Conservation (phyloP, 2,888 invertebrate species). For the Chymomyza caudatula region DNA sequence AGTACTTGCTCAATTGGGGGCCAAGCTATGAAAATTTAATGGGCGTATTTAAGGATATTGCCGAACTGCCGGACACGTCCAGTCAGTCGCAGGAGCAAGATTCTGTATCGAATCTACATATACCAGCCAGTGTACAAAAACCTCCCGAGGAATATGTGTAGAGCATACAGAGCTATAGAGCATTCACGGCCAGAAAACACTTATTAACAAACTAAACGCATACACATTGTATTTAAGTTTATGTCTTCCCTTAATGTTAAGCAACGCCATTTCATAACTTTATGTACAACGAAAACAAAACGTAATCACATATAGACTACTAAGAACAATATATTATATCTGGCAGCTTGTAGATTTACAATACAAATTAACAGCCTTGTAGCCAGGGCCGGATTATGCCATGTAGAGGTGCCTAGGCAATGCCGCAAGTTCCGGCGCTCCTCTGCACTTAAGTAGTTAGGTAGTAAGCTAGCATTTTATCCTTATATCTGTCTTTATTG, state of each 20-base stretch:
- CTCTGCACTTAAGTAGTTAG: not conserved
- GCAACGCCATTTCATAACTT: constrained; percentile 59
- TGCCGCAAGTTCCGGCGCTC: not conserved
- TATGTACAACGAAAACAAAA: constrained; percentile 52
- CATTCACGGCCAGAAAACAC: constrained; percentile 4
- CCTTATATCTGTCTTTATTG: not conserved
- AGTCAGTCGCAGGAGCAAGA: constrained; percentile 85
- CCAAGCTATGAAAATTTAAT: constrained; percentile 97
- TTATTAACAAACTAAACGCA: constrained; percentile 6
- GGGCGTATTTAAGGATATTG: constrained; percentile 97
- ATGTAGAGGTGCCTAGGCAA: not conserved
- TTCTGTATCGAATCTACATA: constrained; percentile 81
- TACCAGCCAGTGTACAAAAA: constrained; percentile 88
- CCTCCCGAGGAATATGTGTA: constrained; percentile 94
- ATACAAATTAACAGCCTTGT: not conserved
- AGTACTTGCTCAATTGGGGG: constrained; percentile 96
- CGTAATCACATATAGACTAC: constrained; percentile 5
- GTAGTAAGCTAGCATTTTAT: not conserved
- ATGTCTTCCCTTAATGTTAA: constrained; percentile 32
- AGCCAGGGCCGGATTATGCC: not conserved
- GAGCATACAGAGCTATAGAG: constrained; percentile 80
- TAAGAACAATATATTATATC: not conserved
- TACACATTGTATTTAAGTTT: constrained; percentile 44
- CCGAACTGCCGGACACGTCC: constrained; percentile 92
- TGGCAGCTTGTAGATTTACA: not conserved